A percentile compares a stretch with the other conserved stretches of the same genome.
phyloP scores from a whole-genome alignment of 2,797 vertebrate species.

The Echiichthys vipera region DNA sequence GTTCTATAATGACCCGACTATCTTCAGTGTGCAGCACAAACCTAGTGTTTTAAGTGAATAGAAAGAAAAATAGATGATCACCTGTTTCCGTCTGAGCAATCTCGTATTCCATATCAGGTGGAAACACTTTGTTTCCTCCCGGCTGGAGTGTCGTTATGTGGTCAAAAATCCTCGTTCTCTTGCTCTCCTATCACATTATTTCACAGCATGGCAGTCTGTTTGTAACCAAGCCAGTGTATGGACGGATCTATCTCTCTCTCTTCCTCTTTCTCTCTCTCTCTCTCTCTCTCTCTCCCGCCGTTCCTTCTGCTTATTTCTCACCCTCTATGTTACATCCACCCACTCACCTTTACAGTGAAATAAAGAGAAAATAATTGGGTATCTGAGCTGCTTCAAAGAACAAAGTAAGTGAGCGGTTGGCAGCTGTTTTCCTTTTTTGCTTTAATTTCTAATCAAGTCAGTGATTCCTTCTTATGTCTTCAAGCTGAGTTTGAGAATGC shows the following conservation, averaged over 20 bases:
- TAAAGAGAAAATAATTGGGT: constrained; percentile 57
- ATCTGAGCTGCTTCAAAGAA: constrained; percentile 50
- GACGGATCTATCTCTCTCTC: constrained; percentile 49
- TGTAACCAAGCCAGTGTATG: constrained; percentile 37
- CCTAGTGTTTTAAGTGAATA: background rate
- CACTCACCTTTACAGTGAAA: constrained; percentile 70
- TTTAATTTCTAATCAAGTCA: constrained; percentile 38
- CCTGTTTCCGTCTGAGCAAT: constrained; percentile 67
- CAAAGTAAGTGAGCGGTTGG: constrained; percentile 30
- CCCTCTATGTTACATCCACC: constrained; percentile 65
- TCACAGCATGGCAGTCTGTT: constrained; percentile 47
- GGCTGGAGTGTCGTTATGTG: background rate
- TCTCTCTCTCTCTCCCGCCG: constrained; percentile 37
- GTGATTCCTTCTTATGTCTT: background rate
- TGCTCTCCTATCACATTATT: constrained; percentile 51
- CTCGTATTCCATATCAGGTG: constrained; percentile 52
- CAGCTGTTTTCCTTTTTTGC: constrained; percentile 23
- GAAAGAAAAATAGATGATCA: constrained; percentile 59
- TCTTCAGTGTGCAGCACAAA: background rate
- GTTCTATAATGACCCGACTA: background rate
- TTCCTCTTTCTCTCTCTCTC: constrained; percentile 22
- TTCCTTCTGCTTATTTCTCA: constrained; percentile 64
- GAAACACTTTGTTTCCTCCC: constrained; percentile 11
- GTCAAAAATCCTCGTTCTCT: constrained; percentile 33
- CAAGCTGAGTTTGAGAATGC: constrained; percentile 19